A percentile compares a stretch with the other conserved stretches of the same genome.
Conservation (phyloP, 2,888 invertebrate species). For the Oscheius sp. region DNA sequence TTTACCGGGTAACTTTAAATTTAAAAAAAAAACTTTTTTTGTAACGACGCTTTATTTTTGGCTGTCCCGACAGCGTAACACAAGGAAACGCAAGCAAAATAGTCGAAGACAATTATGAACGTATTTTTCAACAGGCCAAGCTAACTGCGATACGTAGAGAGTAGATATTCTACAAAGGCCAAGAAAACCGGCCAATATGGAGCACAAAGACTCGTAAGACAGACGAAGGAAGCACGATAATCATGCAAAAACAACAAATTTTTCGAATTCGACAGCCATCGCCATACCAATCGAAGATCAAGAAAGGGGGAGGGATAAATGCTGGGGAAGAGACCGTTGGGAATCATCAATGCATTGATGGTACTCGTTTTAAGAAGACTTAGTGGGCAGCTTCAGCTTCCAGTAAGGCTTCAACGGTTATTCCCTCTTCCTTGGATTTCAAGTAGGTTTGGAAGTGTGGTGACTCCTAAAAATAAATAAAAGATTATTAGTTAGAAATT, state of each 20-base stretch:
- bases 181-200: constrained; percentile 28
- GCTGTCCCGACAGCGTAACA: neutral
- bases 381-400: constrained; percentile 20
- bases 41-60: neutral
- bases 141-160: constrained; percentile 19
- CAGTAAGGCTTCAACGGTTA: constrained; percentile 45
- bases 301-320: constrained; percentile 1
- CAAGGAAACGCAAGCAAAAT: neutral
- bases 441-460: constrained; percentile 57
- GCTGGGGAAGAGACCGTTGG: constrained; percentile 10
- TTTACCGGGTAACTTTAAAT: no score
- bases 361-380: constrained; percentile 5
- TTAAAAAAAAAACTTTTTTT: constrained; percentile 9
- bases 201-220: constrained; percentile 28
- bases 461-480: constrained; percentile 45
- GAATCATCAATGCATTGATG: constrained; percentile 14
- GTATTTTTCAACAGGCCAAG: neutral
- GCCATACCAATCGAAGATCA: constrained; percentile 20
- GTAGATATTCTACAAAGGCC: constrained; percentile 25
- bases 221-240: constrained; percentile 4
- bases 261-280: neutral
- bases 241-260: neutral
- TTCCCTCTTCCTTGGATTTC: constrained; percentile 50
- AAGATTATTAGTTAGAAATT: neutral
- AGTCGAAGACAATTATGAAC: neutral